Conservation (phyloP, 2,888 invertebrate genomes). For the Tetragonisca angustula region DNA sequence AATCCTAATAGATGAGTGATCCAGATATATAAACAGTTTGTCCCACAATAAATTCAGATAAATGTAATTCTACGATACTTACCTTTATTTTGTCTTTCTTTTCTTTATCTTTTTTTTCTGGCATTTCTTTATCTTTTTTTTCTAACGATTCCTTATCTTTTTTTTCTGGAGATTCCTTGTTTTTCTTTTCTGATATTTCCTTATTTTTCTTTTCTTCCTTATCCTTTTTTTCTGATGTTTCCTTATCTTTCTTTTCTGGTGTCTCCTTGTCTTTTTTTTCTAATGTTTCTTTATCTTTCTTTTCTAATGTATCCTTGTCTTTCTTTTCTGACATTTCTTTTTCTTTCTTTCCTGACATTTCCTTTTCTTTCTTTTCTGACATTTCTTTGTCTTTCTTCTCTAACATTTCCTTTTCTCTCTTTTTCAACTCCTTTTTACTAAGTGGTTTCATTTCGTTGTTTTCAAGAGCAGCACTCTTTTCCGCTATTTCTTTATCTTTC, state of each 20-base stretch:
- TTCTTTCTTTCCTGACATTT: slow-evolving; percentile 77
- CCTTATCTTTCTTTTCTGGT: background rate
- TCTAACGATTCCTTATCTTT: slow-evolving; percentile 20
- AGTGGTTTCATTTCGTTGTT: slow-evolving; percentile 78
- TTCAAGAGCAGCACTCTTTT: slow-evolving; percentile 77
- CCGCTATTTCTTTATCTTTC: slow-evolving; percentile 82
- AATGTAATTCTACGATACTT: slow-evolving; percentile 11
- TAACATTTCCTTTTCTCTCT: slow-evolving; percentile 81
- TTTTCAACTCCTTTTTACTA: slow-evolving; percentile 82
- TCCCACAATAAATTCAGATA: background rate
- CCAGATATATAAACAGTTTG: background rate
- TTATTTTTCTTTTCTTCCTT: slow-evolving; percentile 75
- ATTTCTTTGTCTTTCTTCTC: slow-evolving; percentile 83
- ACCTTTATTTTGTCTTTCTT: slow-evolving; percentile 12
- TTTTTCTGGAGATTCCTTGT: slow-evolving; percentile 69
- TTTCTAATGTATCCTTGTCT: slow-evolving; percentile 71
- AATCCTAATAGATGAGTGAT: background rate
- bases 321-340: slow-evolving; percentile 84
- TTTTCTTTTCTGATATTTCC: slow-evolving; percentile 82
- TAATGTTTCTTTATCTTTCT: slow-evolving; percentile 74
- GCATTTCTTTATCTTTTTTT: slow-evolving; percentile 81
- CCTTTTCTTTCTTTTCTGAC: slow-evolving; percentile 83
- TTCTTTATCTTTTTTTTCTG: slow-evolving; percentile 86
- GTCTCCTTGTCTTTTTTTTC: slow-evolving; percentile 78
- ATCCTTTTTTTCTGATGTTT: slow-evolving; percentile 71